A percentile compares a stretch with the other conserved stretches of the same genome.
These are phyloP conservation scores for Zaprionus lachaisei DNA, from an alignment of 1,140 invertebrate genomes.

Conservation along the genomic window DNA sequence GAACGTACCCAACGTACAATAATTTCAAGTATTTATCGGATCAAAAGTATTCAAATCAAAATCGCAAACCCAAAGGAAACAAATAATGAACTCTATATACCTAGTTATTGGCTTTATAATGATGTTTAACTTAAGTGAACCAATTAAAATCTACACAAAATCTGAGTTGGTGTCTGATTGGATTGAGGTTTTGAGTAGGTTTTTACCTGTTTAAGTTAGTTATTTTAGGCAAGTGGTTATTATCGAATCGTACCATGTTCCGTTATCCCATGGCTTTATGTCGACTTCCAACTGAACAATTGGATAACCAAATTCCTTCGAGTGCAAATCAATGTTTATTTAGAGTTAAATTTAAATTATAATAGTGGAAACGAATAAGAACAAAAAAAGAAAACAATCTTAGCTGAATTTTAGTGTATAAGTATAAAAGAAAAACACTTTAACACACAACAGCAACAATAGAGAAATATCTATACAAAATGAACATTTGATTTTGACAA, in stretches of 20 bases:
- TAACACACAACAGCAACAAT: conserved; percentile 26
- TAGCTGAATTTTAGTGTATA: conserved; percentile 72
- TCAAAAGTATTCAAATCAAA: conserved; percentile 78
- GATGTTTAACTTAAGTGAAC: conserved; percentile 55
- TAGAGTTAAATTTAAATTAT: conserved; percentile 40
- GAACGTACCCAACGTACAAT: conserved; percentile 58
- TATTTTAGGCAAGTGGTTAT: conserved; percentile 48
- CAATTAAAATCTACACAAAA: conserved; percentile 31
- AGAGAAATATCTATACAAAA: conserved; percentile 12
- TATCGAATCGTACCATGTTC: conserved; percentile 19
- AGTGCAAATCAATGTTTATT: conserved; percentile 63
- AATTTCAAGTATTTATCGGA: conserved; percentile 66
- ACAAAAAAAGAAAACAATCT: conserved; percentile 31
- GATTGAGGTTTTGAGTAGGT: conserved; percentile 18
- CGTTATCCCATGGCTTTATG: conserved; percentile 21
- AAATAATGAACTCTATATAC: conserved; percentile 14
- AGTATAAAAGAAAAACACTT: conserved; percentile 33
- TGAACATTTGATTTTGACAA: conserved; percentile 40
- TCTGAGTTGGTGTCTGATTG: background rate
- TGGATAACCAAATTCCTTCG: conserved; percentile 39
- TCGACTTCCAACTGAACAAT: conserved; percentile 14
- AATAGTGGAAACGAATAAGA: conserved; percentile 28
- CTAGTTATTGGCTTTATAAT: conserved; percentile 40
- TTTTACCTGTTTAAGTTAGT: conserved; percentile 57
- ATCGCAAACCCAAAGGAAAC: conserved; percentile 17